These are phyloP conservation scores for Pseudomyrmex dendroicus DNA, from an alignment of 1,140 invertebrate species.

Conservation along the genomic window DNA sequence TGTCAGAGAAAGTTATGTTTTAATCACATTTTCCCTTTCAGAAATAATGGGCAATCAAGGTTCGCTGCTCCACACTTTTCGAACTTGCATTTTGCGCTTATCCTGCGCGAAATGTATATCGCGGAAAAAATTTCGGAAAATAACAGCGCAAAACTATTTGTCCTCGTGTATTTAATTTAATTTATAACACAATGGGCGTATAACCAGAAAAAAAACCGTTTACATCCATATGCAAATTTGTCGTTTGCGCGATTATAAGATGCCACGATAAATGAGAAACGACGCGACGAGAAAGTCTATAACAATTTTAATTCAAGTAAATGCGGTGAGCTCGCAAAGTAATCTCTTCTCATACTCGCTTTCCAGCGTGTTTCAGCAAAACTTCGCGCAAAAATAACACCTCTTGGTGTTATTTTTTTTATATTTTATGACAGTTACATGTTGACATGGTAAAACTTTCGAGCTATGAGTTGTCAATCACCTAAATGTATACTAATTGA, in stretches of 20 bases:
- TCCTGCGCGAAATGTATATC: not conserved
- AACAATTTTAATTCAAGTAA: slow-evolving; percentile 66
- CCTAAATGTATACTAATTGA: not conserved
- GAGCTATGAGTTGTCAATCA: slow-evolving; percentile 9
- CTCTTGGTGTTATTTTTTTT: no score
- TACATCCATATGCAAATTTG: slow-evolving; percentile 62
- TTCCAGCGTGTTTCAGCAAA: not conserved
- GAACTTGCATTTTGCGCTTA: not conserved
- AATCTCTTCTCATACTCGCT: slow-evolving; percentile 20
- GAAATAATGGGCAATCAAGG: not conserved
- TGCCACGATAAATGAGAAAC: slow-evolving; percentile 30
- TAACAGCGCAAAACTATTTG: slow-evolving; percentile 32
- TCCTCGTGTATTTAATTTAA: slow-evolving; percentile 63
- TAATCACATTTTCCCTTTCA: slow-evolving; percentile 24
- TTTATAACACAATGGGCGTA: slow-evolving; percentile 42
- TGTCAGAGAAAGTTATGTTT: not conserved
- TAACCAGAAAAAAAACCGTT: slow-evolving; percentile 51
- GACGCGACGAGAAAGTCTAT: slow-evolving; percentile 41
- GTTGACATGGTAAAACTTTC: slow-evolving; percentile 6
- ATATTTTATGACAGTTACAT: not conserved
- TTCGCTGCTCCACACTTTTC: slow-evolving; percentile 17
- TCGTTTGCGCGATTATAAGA: slow-evolving; percentile 54
- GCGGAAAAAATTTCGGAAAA: slow-evolving; percentile 30
- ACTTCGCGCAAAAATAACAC: slow-evolving; percentile 6
- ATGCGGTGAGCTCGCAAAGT: slow-evolving; percentile 35